phyloP scores from a whole-genome alignment of 2,888 invertebrate species.

The Orgyia antiqua region DNA sequence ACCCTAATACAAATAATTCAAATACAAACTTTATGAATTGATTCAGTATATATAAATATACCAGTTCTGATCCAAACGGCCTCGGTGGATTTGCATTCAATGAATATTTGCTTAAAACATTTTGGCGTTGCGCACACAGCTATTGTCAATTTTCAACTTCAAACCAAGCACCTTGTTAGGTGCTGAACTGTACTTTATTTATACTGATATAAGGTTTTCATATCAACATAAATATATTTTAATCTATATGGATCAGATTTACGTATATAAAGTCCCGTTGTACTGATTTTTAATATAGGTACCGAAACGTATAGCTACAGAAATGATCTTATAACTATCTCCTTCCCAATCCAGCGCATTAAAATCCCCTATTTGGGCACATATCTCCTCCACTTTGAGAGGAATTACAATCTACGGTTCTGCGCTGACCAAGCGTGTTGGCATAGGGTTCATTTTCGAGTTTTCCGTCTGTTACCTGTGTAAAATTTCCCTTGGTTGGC shows the following conservation, averaged over 20 bases:
- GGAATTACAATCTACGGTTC: no score
- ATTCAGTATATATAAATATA: conserved; percentile 33
- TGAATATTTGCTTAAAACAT: conserved; percentile 70
- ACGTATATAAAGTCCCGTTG: conserved; percentile 26
- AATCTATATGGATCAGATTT: conserved; percentile 38
- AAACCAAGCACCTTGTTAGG: conserved; percentile 16
- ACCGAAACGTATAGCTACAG: no score
- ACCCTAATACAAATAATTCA: conserved; percentile 24
- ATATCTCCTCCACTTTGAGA: no score
- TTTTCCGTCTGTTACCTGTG: no score
- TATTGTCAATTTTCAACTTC: conserved; percentile 43
- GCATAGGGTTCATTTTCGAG: no score
- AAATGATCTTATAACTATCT: no score
- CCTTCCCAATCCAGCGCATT: no score
- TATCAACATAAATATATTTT: conserved; percentile 1
- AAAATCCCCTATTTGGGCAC: no score
- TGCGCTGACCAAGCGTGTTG: no score
- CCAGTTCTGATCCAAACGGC: conserved; percentile 55
- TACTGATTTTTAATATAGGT: conserved; percentile 39
- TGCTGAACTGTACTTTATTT: conserved; percentile 28
- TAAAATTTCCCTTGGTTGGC: no score
- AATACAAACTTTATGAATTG: conserved; percentile 24
- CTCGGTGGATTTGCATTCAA: conserved; percentile 63
- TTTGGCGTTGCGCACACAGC: conserved; percentile 46
- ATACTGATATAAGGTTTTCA: conserved; percentile 11